Conservation (phyloP, 2,888 invertebrate genomes). For the Glyphotaelius pellucidus region DNA sequence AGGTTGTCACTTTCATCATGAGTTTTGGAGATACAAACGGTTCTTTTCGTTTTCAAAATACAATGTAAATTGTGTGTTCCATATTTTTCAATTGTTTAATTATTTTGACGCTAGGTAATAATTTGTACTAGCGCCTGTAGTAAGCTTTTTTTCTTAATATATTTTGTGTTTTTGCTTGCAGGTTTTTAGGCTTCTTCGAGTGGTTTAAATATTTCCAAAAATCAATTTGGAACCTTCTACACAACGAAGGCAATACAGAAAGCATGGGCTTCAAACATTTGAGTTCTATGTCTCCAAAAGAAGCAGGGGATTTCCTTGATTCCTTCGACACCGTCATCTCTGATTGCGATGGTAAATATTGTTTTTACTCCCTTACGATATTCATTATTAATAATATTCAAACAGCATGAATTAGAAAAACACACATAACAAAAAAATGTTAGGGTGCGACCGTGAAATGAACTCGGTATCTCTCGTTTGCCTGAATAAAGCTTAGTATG, state of each 20-base stretch:
- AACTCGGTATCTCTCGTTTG: too few relatives aligned
- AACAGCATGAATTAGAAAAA: too few relatives aligned
- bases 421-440: too few relatives aligned
- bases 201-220: not conserved
- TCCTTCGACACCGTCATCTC: conserved; percentile 60
- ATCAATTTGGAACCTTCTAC: not conserved
- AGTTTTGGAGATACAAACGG: not conserved
- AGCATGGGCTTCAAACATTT: conserved; percentile 12
- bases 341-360: conserved; percentile 61
- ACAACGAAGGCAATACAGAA: not conserved
- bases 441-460: too few relatives aligned
- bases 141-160: too few relatives aligned
- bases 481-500: too few relatives aligned
- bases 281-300: conserved; percentile 16
- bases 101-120: not conserved
- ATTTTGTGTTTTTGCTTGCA: not conserved
- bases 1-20: not conserved
- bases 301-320: conserved; percentile 52
- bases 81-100: not conserved
- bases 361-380: not conserved
- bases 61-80: not conserved
- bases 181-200: not conserved
- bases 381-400: too few relatives aligned
- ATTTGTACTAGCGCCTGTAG: too few relatives aligned
- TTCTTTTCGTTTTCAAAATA: not conserved